phyloP scores from a whole-genome alignment of 2,888 invertebrate genomes.

The Marronus borbonicus region DNA sequence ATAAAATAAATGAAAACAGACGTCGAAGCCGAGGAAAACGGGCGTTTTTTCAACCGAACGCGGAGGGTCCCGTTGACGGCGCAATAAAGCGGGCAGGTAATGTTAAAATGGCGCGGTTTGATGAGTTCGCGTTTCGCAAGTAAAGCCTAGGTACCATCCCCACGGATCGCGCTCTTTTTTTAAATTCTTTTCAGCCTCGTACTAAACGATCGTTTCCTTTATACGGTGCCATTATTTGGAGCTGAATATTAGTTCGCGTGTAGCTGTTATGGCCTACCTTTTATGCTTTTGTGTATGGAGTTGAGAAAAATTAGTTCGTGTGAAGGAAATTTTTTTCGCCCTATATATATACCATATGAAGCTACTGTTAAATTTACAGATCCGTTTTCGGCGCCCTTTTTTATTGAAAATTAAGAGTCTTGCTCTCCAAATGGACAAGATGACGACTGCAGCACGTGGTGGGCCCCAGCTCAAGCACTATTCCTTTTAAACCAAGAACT shows the following conservation, averaged over 20 bases:
- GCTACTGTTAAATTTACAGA: no score
- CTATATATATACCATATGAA: no score
- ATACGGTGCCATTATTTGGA: slow-evolving; percentile 25
- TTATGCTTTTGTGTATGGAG: background rate
- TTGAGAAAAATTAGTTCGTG: no score
- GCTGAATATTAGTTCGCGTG: slow-evolving; percentile 4
- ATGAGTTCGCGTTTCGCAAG: slow-evolving; percentile 31
- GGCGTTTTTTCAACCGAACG: slow-evolving; percentile 11
- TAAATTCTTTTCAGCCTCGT: slow-evolving; percentile 21
- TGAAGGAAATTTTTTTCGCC: no score
- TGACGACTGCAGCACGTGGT: no score
- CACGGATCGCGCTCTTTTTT: slow-evolving; percentile 14
- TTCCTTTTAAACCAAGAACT: no score
- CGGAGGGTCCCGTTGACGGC: slow-evolving; percentile 26
- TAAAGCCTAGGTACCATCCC: background rate
- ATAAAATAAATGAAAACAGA: slow-evolving; percentile 50
- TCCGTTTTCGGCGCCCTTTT: no score
- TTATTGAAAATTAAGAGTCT: no score
- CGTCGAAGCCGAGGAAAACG: slow-evolving; percentile 11
- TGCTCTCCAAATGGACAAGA: no score
- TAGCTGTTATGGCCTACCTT: background rate
- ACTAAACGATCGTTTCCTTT: slow-evolving; percentile 33
- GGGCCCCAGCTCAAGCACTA: no score
- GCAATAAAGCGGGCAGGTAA: slow-evolving; percentile 45
- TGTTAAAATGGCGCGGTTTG: slow-evolving; percentile 42